phyloP scores from a whole-genome alignment of 2,113 vertebrate species.

The Cygnus buccinator region DNA sequence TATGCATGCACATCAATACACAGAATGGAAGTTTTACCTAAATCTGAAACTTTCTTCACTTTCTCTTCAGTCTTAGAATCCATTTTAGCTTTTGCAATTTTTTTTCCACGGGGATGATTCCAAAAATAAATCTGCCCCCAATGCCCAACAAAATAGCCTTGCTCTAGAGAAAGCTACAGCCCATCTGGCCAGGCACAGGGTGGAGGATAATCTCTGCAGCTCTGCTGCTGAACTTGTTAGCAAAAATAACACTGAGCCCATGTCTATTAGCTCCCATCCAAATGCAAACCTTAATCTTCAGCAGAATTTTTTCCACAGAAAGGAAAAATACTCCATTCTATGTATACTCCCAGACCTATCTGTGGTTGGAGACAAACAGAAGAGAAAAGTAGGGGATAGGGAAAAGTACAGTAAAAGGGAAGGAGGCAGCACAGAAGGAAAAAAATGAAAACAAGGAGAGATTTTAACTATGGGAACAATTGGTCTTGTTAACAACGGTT shows the following conservation, averaged over 20 bases:
- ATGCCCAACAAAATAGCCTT: not conserved
- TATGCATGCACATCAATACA: not conserved
- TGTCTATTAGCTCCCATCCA: not conserved
- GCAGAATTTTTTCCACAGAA: not conserved
- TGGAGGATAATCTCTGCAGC: not conserved
- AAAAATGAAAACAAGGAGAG: not conserved
- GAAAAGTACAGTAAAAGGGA: not conserved
- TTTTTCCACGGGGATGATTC: not conserved
- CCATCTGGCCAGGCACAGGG: not conserved
- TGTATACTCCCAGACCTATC: not conserved
- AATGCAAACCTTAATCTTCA: not conserved
- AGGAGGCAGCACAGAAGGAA: not conserved
- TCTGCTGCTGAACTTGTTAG: not conserved
- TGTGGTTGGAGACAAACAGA: not conserved
- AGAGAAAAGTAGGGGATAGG: not conserved
- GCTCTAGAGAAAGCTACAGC: not conserved
- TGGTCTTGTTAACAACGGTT: constrained; percentile 4
- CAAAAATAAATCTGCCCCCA: not conserved
- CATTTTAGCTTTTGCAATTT: not conserved
- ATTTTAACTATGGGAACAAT: constrained; percentile 22
- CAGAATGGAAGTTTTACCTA: not conserved
- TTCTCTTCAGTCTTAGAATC: not conserved
- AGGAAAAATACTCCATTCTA: not conserved
- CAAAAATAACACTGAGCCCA: not conserved
- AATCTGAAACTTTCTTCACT: not conserved